phyloP scores from a whole-genome alignment of 2,797 vertebrate species.

The Sebastes goodei region DNA sequence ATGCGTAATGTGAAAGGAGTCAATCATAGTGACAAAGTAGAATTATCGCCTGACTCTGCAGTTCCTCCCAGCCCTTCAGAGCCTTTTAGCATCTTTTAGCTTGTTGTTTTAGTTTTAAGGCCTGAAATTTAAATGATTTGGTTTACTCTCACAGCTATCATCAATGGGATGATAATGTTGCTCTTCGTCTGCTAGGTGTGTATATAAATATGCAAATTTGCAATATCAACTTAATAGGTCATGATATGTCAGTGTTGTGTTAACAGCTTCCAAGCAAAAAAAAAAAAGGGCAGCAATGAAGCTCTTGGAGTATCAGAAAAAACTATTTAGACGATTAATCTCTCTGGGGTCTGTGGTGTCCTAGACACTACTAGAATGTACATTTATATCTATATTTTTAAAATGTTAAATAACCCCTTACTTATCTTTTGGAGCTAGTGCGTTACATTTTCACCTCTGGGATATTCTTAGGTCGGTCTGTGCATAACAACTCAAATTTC shows the following conservation, averaged over 20 bases:
- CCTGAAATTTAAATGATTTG: too few species aligned
- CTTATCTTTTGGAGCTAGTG: background rate
- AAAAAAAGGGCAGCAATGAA: background rate
- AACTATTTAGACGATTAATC: background rate
- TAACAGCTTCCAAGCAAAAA: background rate
- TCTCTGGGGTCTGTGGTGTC: background rate
- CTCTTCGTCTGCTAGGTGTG: background rate
- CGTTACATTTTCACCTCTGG: background rate
- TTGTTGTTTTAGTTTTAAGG: too few species aligned
- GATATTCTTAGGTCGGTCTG: background rate
- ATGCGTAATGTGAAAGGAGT: background rate
- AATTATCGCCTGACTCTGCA: too few species aligned
- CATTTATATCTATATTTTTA: background rate
- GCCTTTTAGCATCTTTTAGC: too few species aligned
- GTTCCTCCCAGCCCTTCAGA: too few species aligned
- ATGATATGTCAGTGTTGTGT: background rate
- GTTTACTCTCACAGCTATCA: too few species aligned
- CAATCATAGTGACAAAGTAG: too few species aligned
- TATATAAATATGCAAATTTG: background rate
- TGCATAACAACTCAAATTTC: background rate
- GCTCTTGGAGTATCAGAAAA: background rate
- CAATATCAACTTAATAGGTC: background rate
- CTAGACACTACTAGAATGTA: background rate
- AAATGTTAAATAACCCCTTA: background rate
- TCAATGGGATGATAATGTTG: background rate